A percentile compares a stretch with the other conserved stretches of the same genome.
Conservation (phyloP, 2,888 invertebrate genomes). For the Coelogynopora nodosa region DNA sequence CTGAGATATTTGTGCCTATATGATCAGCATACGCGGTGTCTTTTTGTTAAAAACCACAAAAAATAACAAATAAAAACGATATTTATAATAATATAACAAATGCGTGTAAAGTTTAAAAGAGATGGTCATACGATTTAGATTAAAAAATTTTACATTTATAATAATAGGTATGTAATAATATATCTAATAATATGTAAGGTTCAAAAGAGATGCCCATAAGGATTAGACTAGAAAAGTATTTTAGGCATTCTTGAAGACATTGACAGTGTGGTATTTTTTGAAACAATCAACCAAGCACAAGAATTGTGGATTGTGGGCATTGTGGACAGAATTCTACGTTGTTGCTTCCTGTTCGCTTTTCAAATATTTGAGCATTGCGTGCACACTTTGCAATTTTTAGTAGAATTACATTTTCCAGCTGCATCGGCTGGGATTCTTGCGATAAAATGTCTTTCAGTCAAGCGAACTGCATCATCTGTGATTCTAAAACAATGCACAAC, state of each 20-base stretch:
- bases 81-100: too few species aligned
- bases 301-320: background rate
- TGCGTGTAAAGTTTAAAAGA: too few species aligned
- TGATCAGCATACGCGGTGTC: too few species aligned
- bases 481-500: background rate
- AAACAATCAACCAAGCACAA: background rate
- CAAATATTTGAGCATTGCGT: background rate
- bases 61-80: too few species aligned
- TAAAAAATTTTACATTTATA: too few species aligned
- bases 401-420: background rate
- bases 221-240: background rate
- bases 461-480: background rate
- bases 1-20: too few species aligned
- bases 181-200: too few species aligned
- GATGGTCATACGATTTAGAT: too few species aligned
- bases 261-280: background rate
- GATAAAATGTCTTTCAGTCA: background rate
- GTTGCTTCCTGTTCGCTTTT: constrained; percentile 1
- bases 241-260: background rate
- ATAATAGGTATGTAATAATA: too few species aligned
- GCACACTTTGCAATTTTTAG: constrained; percentile 29
- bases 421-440: constrained; percentile 2
- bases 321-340: background rate
- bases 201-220: too few species aligned
- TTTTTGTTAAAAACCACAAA: too few species aligned